A percentile compares a stretch with the other conserved stretches of the same genome.
Evolutionary conservation across 2,797 vertebrate genomes (phyloP).

Genomic region (Tangara arthus): DNA sequence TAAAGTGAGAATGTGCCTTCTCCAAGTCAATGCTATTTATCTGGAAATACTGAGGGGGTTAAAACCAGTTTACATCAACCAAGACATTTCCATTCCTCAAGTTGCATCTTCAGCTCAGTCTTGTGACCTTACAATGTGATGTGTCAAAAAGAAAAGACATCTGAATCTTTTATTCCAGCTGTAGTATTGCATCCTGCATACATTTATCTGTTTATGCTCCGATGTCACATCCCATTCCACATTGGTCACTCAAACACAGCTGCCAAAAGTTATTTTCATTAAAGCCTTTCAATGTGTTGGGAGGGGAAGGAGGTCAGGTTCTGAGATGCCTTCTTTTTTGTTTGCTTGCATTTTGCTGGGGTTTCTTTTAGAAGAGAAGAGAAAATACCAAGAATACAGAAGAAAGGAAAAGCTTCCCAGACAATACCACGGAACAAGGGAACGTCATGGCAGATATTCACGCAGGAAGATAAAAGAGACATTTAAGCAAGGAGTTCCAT

Average conservation of each 20-base stretch:
- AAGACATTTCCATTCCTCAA: constrained; percentile 2
- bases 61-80: constrained; percentile 47
- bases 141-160: constrained; percentile 50
- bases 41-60: constrained; percentile 29
- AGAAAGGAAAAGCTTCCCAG: constrained; percentile 31
- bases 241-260: constrained; percentile 46
- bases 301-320: neutral
- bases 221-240: constrained; percentile 35
- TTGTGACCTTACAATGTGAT: constrained; percentile 1
- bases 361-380: neutral
- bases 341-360: constrained; percentile 1
- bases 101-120: neutral
- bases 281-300: constrained; percentile 50
- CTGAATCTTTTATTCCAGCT: constrained; percentile 19
- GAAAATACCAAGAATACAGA: constrained; percentile 10
- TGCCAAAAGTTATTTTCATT: constrained; percentile 68
- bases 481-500: neutral
- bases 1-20: neutral
- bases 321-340: neutral
- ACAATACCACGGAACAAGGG: neutral
- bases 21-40: neutral
- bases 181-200: neutral
- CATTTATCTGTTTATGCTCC: constrained; percentile 2
- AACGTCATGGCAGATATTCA: neutral
- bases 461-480: constrained; percentile 21